Evolutionary conservation across 2,888 invertebrate genomes (phyloP), one percentile per base, ranked within the genome.

Genomic region (Ischnus inquisitorius): DNA sequence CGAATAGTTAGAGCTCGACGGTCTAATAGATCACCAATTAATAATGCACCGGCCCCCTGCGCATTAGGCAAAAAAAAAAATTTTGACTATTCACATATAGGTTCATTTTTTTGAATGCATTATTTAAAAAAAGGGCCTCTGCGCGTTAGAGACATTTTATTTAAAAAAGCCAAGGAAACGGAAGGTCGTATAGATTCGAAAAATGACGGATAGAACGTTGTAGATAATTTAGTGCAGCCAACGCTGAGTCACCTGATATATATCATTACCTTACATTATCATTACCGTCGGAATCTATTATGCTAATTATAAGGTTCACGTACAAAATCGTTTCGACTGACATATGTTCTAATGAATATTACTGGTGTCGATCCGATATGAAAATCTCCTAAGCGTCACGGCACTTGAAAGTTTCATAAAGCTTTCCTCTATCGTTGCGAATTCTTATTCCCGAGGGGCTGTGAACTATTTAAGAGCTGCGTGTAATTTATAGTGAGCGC

Each of bases 401-500:
- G 22, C 22, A 19, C 19, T 8, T 34, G 1, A 54, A 22, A 19
- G 22, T 54, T 54, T 4, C 54, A 54, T 54, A 54, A 54, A 54
- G 19, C 22, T 19, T 54, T 10, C 19, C 54, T 54, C 54, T 3
- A 10, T 10, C 22, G 54, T 22, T 22, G 54, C 22, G 22, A 54
- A 54, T 54, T 54, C 3, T 54, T 54, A 54, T 54, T 54, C 54
- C 22, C 19, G 22, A 54, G 54, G 54, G 54, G 12, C 54, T 1
- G 22, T 8, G 54, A 54, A 54, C 19, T 54, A 54, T 22, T 22
- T 54, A 54, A 34, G 22, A 54, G 19, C 54, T 54, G 22, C 54
- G 22, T 19, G 19, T 54, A 54, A 54, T 54, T 54, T 54, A 19
- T 54, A 54, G 54, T 54, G 19, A 54, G 54, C 54, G 19, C 54